Conservation (phyloP, 2,888 invertebrate species). For the Melanostoma scalare region DNA sequence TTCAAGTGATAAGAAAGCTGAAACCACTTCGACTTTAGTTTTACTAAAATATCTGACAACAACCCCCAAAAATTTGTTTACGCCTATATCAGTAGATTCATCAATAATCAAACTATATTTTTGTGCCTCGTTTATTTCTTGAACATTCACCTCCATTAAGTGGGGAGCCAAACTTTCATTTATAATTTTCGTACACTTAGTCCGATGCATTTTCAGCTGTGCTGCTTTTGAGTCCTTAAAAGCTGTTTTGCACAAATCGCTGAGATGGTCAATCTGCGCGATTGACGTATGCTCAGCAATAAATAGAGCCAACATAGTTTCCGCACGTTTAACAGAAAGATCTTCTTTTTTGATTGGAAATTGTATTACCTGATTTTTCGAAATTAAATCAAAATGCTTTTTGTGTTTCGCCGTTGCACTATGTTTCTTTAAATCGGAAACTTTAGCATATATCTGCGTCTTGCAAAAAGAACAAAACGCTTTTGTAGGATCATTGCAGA, state of each 20-base stretch:
- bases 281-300: slow-evolving; percentile 8
- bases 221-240: slow-evolving; percentile 26
- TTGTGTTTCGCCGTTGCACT: not conserved
- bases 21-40: too few relatives aligned
- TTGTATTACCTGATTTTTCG: slow-evolving; percentile 1
- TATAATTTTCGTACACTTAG: slow-evolving; percentile 39
- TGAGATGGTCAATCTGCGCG: slow-evolving; percentile 5
- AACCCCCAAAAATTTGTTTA: too few relatives aligned
- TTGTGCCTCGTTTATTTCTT: slow-evolving; percentile 19
- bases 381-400: not conserved
- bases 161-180: slow-evolving; percentile 19
- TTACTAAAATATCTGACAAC: too few relatives aligned
- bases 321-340: not conserved
- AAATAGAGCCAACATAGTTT: slow-evolving; percentile 9
- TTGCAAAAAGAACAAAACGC: too few relatives aligned
- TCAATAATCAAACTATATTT: too few relatives aligned
- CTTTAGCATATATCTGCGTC: too few relatives aligned
- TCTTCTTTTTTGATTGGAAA: slow-evolving; percentile 1
- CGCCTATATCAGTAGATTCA: too few relatives aligned
- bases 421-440: too few relatives aligned
- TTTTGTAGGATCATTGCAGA: too few relatives aligned
- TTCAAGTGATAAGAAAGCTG: too few relatives aligned
- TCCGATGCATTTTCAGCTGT: slow-evolving; percentile 27
- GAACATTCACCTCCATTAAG: slow-evolving; percentile 12
- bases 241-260: not conserved